Conservation (phyloP, 2,113 vertebrate species). For the Deroptyus accipitrinus region DNA sequence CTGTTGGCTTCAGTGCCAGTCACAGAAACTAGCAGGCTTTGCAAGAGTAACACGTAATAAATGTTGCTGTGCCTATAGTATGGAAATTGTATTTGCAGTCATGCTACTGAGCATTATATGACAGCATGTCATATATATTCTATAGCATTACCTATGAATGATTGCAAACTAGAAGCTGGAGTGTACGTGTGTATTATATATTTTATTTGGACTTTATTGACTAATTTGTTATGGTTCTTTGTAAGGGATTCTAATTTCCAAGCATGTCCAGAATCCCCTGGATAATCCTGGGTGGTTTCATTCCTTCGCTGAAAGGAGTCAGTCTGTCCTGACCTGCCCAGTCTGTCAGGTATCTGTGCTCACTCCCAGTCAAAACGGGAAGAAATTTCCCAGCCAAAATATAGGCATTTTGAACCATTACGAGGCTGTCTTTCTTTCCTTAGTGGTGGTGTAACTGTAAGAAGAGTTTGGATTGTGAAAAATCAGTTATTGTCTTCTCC, state of each 20-base stretch:
- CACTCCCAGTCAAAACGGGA: neutral
- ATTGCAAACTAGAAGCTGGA: neutral
- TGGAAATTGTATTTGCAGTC: neutral
- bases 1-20: neutral
- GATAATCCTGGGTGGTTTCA: neutral
- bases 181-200: rapidly evolving
- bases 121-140: neutral
- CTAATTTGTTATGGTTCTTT: neutral
- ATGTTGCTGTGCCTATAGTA: neutral
- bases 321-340: neutral
- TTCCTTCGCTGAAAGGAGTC: neutral
- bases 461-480: neutral
- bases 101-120: neutral
- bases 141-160: neutral
- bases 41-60: neutral
- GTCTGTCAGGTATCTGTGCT: neutral
- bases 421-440: neutral
- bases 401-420: neutral
- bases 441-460: neutral
- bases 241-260: neutral
- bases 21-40: neutral
- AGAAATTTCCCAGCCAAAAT: neutral
- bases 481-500: neutral
- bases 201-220: neutral
- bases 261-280: neutral